Evolutionary conservation across 2,797 vertebrate genomes (phyloP), one percentile per base, ranked within the genome.

Genomic region (Borostomias antarcticus): DNA sequence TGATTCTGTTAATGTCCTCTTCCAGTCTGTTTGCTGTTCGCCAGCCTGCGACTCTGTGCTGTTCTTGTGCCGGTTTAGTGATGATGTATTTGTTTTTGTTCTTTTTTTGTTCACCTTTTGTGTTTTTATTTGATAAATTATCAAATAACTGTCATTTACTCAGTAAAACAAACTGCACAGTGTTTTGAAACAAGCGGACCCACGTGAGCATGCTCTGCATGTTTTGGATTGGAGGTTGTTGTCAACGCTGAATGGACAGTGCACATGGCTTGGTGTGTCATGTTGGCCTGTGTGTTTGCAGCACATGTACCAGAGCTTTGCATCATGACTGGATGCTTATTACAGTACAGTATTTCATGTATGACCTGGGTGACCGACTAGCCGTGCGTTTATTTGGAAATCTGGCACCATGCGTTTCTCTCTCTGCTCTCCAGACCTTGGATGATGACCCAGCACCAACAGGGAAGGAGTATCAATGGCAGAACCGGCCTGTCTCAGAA

Each of bases 391-490:
- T 59, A 30, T 56, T 0, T 35, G 32, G 2, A n/a, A n/a, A n/a
- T 33, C 51, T 11, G 52, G 17, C 70, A 17, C n/a, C 29, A 17
- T 59, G n/a, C n/a, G 35, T 3, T 58, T 59, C 1, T 81, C n/a
- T 82, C 58, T 65, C 64, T 76, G 50, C 63, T 77, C 37, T 79
- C 13, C 79, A 96, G 94, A 92, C 91, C 53, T 73, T 95, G 78
- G 95, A 96, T 75, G 94, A 96, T 58, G 93, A 96, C 45, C 86
- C 88, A 4, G 66, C 85, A 43, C 70, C 88, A 66, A 83, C 85
- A 50, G 94, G 93, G 47, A 95, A 95, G 85, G 94, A 95, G 62
- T 94, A 95, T 78, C 95, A 95, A 32, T 95, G 96, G 95, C 95
- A 95, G 77, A 96, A 87, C 75, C 90, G 95, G 64, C 91, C 93